Percentiles rank a stretch among this genome's conserved stretches.
These are phyloP conservation scores for Podiceps cristatus DNA, from an alignment of 2,113 vertebrate species.

Conservation along the genomic window DNA sequence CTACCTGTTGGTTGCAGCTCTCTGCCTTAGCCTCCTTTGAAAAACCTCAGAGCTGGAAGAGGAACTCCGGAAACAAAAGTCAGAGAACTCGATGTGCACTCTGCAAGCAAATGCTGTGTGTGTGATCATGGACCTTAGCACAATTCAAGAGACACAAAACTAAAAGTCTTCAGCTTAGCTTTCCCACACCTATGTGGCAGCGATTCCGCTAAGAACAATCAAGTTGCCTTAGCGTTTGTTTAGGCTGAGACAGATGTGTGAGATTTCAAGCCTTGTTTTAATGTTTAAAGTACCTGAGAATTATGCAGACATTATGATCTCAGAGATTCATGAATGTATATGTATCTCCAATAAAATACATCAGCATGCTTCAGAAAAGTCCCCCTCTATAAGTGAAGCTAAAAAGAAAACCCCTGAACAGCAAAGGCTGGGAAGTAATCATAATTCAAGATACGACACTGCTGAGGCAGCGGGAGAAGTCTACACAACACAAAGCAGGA, in stretches of 20 bases:
- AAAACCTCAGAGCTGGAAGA: background rate
- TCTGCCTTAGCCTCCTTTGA: background rate
- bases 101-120: background rate
- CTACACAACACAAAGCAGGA: background rate
- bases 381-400: background rate
- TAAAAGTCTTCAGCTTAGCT: background rate
- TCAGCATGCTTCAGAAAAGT: background rate
- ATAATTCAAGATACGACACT: background rate
- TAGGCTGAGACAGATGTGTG: background rate
- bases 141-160: background rate
- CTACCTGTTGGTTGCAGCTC: background rate
- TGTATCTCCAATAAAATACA: constrained; percentile 9
- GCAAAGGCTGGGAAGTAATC: background rate
- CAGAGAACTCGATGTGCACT: background rate
- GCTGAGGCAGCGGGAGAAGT: background rate
- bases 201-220: background rate
- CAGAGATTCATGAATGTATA: constrained; percentile 5
- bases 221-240: background rate
- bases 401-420: background rate
- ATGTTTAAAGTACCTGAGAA: constrained; percentile 25
- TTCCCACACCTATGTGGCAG: background rate
- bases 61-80: background rate
- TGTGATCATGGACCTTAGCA: background rate
- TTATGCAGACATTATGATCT: background rate
- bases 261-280: constrained; percentile 2